Evolutionary conservation across 2,797 vertebrate species (phyloP).

Genomic region (Chiloscyllium punctatum): DNA sequence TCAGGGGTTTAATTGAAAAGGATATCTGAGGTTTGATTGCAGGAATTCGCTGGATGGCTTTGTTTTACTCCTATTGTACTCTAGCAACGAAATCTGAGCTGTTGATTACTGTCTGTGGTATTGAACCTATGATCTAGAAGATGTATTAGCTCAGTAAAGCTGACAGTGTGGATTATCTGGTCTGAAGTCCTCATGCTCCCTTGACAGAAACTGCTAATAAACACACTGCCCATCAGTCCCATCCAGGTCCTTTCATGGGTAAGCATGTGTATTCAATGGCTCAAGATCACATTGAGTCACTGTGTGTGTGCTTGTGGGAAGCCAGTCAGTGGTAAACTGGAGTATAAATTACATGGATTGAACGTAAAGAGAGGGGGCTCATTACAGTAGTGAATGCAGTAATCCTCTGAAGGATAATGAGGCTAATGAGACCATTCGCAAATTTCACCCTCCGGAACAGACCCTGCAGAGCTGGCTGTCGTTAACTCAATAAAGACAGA

Average conservation of each 20-base stretch:
- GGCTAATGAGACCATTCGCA: neutral
- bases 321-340: neutral
- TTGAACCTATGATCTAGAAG: neutral
- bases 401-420: constrained; percentile 15
- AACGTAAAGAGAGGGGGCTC: neutral
- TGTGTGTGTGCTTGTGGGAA: neutral
- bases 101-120: neutral
- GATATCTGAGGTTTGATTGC: neutral
- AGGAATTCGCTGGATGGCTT: neutral
- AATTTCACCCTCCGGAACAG: constrained; percentile 22
- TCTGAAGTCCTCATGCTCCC: neutral
- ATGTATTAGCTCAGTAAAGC: neutral
- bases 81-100: neutral
- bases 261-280: neutral
- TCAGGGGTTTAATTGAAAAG: neutral
- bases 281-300: neutral
- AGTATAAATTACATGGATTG: neutral
- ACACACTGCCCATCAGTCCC: neutral
- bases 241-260: neutral
- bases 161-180: neutral
- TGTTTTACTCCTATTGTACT: neutral
- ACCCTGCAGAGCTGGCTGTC: neutral
- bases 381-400: neutral
- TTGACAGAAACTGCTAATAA: neutral
- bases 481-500: neutral